Evolutionary conservation across 2,797 vertebrate genomes (phyloP).

Genomic region (Borostomias antarcticus): DNA sequence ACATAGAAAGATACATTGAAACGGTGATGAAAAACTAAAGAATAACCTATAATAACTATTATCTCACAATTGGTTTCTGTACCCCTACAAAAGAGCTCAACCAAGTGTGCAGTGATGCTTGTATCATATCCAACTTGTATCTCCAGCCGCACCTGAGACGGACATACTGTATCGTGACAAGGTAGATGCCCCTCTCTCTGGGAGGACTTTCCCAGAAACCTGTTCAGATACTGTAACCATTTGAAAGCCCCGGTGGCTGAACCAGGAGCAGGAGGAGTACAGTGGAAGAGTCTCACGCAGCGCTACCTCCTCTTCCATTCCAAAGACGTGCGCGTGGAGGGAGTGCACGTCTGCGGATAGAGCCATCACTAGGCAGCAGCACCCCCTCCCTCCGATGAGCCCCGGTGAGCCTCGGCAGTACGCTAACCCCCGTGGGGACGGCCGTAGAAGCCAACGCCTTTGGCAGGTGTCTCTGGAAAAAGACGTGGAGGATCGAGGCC

Average conservation of each 20-base stretch:
- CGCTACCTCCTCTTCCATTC: background rate
- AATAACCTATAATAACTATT: background rate
- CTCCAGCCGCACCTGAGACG: constrained; percentile 27
- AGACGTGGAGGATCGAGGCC: constrained; percentile 35
- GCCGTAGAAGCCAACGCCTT: constrained; percentile 51
- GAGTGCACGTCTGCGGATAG: constrained; percentile 38
- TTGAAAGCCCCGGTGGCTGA: constrained; percentile 37
- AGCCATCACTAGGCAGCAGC: constrained; percentile 30
- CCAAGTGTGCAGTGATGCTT: background rate
- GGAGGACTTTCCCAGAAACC: constrained; percentile 44
- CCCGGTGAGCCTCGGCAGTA: background rate
- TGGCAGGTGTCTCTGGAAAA: constrained; percentile 59
- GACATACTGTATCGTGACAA: constrained; percentile 36
- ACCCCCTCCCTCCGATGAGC: too few species aligned
- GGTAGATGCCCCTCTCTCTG: constrained; percentile 14
- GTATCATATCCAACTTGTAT: constrained; percentile 7
- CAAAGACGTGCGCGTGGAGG: constrained; percentile 36
- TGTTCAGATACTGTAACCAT: constrained; percentile 37
- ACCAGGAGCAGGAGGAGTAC: constrained; percentile 46
- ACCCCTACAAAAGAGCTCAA: background rate
- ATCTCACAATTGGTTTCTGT: background rate
- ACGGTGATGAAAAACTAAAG: background rate
- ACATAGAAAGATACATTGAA: too few species aligned
- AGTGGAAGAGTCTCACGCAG: constrained; percentile 46
- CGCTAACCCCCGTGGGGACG: constrained; percentile 26